These are phyloP conservation scores for Araneus ventricosus DNA, from an alignment of 1,140 invertebrate species.

Conservation along the genomic window DNA sequence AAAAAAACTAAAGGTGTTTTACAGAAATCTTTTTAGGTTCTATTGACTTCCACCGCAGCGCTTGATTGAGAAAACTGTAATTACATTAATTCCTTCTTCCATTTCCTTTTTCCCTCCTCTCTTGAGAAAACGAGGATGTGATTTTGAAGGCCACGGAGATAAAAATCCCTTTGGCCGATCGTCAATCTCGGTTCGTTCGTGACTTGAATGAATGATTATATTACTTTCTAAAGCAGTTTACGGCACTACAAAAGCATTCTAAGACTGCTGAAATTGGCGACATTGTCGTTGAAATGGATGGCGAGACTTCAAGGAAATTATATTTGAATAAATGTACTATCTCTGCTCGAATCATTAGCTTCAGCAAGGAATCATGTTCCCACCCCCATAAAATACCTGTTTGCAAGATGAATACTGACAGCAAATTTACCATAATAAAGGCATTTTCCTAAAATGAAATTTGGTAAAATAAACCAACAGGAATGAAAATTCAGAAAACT, in stretches of 20 bases:
- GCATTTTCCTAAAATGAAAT: too few species aligned
- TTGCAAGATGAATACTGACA: too few species aligned
- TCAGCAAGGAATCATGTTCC: too few species aligned
- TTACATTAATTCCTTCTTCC: too few species aligned
- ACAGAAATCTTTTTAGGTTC: background rate
- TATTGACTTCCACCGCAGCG: too few species aligned
- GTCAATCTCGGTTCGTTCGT: background rate
- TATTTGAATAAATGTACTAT: background rate
- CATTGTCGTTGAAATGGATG: background rate
- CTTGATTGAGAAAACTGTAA: too few species aligned
- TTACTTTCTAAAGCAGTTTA: background rate
- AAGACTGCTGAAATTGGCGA: background rate
- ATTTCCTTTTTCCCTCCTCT: background rate
- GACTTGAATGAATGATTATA: constrained; percentile 12
- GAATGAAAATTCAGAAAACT: too few species aligned
- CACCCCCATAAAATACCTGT: too few species aligned
- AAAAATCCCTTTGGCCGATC: background rate
- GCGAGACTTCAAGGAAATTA: background rate
- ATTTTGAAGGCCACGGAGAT: background rate
- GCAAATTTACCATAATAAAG: too few species aligned
- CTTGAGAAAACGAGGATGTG: background rate
- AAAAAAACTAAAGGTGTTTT: background rate
- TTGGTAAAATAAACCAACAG: too few species aligned
- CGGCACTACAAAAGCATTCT: background rate
- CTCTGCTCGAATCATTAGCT: too few species aligned